Base-by-base conservation (phyloP, 2,888 invertebrate species). In the Bombylius major region DNA sequence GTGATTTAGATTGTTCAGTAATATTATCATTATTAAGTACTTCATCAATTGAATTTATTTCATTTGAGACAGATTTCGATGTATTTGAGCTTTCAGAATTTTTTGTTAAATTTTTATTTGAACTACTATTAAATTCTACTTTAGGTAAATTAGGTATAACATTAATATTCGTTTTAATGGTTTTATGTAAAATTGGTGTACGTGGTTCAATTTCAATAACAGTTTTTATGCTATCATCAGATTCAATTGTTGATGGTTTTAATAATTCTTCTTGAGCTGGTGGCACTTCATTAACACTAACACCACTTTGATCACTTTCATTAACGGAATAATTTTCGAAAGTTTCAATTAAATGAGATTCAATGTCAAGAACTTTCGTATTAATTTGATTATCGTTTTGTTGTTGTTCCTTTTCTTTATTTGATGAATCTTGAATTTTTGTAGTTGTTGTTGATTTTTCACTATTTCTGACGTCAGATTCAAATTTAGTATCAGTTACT, bases 301-400 rank as follows among this genome's bases (percentile, higher is more conserved):
- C 68, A 32, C 62, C 62, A 51, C 59, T 58, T 33, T 45, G 46
- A 48, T 56, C 61, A 60, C 71, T 69, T 54, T 64, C 65, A 52
- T 63, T 62, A 9, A 66, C 62, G 56, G 63, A 61, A 55, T 61
- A 62, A 56, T 66, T 65, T 58, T 66, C 65, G 54, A 67, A 66
- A 59, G 69, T 69, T 68, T 72, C 72, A 56, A 72, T 73, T 36
- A 72, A 64, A 64, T 72, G 71, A 59, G 72, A 72, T 64, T 72
- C 72, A 56, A 72, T 67, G 57, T 72, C 68, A 51, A 70, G 62
- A 56, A 72, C 63, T 58, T 66, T 63, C 4, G 32, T 14, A 42
- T 12, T n/a, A 44, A 51, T 53, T 14, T 14, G 34, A 49, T 36
- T 46, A 49, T 52, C 50, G 47, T 23, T 31, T 34, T 23, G 14